Base-by-base conservation (phyloP, 2,888 invertebrate genomes). In the Schrankia costaestrigalis region DNA sequence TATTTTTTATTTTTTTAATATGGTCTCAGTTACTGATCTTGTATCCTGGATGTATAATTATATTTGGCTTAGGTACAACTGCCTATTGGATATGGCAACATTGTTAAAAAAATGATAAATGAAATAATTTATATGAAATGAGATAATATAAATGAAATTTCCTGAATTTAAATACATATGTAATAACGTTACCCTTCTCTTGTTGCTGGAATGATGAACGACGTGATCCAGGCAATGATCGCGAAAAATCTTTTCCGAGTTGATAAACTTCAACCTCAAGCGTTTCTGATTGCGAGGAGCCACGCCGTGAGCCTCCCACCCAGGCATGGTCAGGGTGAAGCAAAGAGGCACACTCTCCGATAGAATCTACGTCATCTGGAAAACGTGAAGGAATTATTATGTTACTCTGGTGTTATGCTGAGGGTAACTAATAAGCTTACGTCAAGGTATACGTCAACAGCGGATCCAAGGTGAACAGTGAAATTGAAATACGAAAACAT, bases 231-330 rank as follows among this genome's bases (percentile, higher is more conserved):
- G 96, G 96, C 55, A 96, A 80, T 3, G 95, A 95, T 60, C 94
- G 90, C 11, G 95, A 95, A 76, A 95, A 95, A 78, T 95, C 95
- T 73, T 94, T 94, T 39, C 92, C 94, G 28, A 96, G 89, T 71
- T 96, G 94, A 78, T 96, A 95, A 6, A 93, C 93, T 71, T 95
- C 95, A 30, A 93, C 93, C 70, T 96, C 95, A 28, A 95, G 86
- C 31, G 95, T 94, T 71, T 96, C 96, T 0, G 95, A 96, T 70
- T 96, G 95, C 23, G 95, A 95, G n/a, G 95, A 96, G 19, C 96
- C 96, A 17, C 96, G 90, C 15, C 96, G 88, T 0, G 95, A 95
- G 39, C 92, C 92, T 1, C 90, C 92, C 27, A 89, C 89, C 92
- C 93, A 95, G 1, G 95, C 95, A 75, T 94, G 94, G 81, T 96